Base-by-base conservation (phyloP, 2,113 vertebrate genomes). In the Ginglymostoma cirratum region DNA sequence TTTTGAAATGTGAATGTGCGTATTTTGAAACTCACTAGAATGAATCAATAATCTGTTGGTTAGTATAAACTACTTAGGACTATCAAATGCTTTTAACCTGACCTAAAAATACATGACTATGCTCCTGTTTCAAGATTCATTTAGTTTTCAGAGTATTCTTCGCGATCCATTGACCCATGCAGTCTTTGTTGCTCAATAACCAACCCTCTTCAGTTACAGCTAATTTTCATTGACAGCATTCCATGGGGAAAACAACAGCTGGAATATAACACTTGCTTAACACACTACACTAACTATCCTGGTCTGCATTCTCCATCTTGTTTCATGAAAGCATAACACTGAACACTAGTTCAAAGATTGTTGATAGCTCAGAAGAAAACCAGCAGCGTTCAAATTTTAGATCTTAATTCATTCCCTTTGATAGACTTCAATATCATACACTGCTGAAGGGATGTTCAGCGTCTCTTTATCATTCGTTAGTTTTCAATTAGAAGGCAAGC, bases 31-130 rank as follows among this genome's bases (percentile, higher is more conserved):
- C 48, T 4, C 34, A 52, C 94, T 12, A 95, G 24, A 95, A 42
- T 24, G 8, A 95, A 95, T 95, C 94, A 52, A 95, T 95, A 95
- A 30, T 72, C 14, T 95, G 94, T 72, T 67, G 94, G 12, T 95
- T 95, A 95, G 45, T 24, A 30, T 48, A 66, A 42, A 72, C 42
- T 72, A 95, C 69, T 30, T 30, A 52, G 45, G 38, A 30, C 69
- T 95, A 95, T 76, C 42, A 30, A 52, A 76, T 95, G 94, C 45
- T 72, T 95, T 70, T 52, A 45, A 48, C 24, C 21, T 45, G 69
- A 66, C 89, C 94, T 95, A 72, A 95, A 95, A 95, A 95, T 95
- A 95, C 42, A 52, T 30, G 10, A 17, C 27, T 45, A 69, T 95
- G 67, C 42, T 52, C 30, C 27, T 30, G 67, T 42, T 72, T 95